Conservation (phyloP, 1,140 invertebrate genomes). For the Drosophila ananassae region DNA sequence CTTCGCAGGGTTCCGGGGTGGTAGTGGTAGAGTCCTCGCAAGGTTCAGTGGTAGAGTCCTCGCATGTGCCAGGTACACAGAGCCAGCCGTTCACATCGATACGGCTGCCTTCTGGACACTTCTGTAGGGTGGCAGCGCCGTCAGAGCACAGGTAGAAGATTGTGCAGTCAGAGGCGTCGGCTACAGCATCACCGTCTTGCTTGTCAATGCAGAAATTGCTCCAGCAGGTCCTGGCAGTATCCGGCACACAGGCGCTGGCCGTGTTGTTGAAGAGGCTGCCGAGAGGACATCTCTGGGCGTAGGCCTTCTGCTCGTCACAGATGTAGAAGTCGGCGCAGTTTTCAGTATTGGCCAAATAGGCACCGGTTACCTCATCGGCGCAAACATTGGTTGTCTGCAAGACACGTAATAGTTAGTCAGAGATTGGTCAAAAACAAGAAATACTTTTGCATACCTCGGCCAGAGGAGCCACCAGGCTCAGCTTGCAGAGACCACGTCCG, state of each 20-base stretch:
- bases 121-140: conserved; percentile 22
- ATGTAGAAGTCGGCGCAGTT: conserved; percentile 63
- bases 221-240: conserved; percentile 49
- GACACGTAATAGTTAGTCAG: not conserved
- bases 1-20: conserved; percentile 21
- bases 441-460: conserved; percentile 26
- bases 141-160: conserved; percentile 49
- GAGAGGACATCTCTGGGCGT: conserved; percentile 49
- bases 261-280: conserved; percentile 60
- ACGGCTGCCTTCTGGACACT: conserved; percentile 38
- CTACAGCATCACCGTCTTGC: conserved; percentile 27
- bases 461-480: conserved; percentile 57
- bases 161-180: conserved; percentile 34
- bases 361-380: conserved; percentile 53
- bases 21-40: conserved; percentile 19
- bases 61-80: conserved; percentile 51
- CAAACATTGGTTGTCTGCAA: conserved; percentile 53
- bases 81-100: conserved; percentile 9
- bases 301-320: conserved; percentile 63
- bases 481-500: conserved; percentile 60
- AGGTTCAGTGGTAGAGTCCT: conserved; percentile 8
- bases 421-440: too few relatives aligned
- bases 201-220: conserved; percentile 62
- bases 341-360: conserved; percentile 44
- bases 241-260: conserved; percentile 40